phyloP scores from a whole-genome alignment of 2,888 invertebrate genomes.

The Andrena flavipes region DNA sequence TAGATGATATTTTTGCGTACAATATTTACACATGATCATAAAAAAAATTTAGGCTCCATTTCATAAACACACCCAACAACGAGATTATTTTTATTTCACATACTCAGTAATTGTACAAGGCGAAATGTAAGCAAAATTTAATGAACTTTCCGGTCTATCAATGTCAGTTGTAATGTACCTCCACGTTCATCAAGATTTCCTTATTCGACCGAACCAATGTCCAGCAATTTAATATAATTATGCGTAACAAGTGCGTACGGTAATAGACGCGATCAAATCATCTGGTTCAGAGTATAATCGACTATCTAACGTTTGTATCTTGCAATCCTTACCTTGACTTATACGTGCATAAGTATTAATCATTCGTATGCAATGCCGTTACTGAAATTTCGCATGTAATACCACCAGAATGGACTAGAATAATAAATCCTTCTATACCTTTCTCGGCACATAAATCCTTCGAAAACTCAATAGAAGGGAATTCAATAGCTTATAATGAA shows the following conservation, averaged over 20 bases:
- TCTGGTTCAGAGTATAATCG: constrained; percentile 48
- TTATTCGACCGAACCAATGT: constrained; percentile 30
- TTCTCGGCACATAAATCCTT: constrained; percentile 2
- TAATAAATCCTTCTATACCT: constrained; percentile 7
- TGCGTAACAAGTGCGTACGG: constrained; percentile 68
- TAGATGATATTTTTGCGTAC: too few species aligned
- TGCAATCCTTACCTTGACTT: constrained; percentile 21
- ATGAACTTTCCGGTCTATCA: constrained; percentile 46
- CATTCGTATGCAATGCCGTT: constrained; percentile 21
- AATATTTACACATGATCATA: too few species aligned
- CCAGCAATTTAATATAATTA: constrained; percentile 66
- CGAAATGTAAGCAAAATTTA: constrained; percentile 11
- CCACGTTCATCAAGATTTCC: constrained; percentile 49
- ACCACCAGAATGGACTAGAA: not conserved
- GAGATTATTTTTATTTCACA: not conserved
- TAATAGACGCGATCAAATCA: constrained; percentile 62
- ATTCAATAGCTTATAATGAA: constrained; percentile 1
- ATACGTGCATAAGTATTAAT: constrained; percentile 11
- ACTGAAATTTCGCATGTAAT: constrained; percentile 25
- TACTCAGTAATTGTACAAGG: not conserved
- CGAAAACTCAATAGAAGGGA: not conserved
- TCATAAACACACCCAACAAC: not conserved
- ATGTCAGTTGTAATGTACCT: constrained; percentile 44
- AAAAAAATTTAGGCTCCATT: too few species aligned
- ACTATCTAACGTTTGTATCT: constrained; percentile 28